Conservation (phyloP, 37 sponge, comb jelly and placozoan genomes). For the Beroe ovata region DNA sequence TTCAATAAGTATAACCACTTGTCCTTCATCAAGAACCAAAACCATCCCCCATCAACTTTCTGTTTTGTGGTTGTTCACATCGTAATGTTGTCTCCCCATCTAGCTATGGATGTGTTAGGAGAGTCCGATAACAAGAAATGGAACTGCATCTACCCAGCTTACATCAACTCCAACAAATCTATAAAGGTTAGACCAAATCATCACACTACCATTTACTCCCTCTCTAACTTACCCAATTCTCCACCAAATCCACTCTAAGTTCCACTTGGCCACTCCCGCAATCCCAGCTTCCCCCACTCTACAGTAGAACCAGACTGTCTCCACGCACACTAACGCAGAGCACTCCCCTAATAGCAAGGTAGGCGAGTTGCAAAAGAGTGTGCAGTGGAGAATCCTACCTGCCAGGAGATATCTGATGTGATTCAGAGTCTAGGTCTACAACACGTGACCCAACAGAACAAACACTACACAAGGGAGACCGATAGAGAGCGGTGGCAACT, state of each 20-base stretch:
- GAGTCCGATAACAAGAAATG: conserved; percentile 16
- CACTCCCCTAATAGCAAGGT: background rate
- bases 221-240: background rate
- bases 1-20: background rate
- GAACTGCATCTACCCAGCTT: conserved; percentile 66
- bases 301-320: too few species aligned
- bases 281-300: background rate
- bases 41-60: too few species aligned
- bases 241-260: background rate
- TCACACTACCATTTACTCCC: background rate
- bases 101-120: conserved; percentile 20
- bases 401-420: conserved; percentile 51
- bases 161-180: conserved; percentile 33
- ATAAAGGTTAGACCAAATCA: conserved; percentile 1
- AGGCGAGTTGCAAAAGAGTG: conserved; percentile 12
- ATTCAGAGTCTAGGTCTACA: conserved; percentile 46
- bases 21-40: too few species aligned
- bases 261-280: background rate
- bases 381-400: conserved; percentile 58
- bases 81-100: too few species aligned
- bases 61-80: too few species aligned
- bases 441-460: background rate
- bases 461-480: conserved; percentile 44
- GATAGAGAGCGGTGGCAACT: conserved; percentile 59
- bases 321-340: background rate